Conservation (phyloP, 2,113 vertebrate species). For the Elaphurus davidianus region DNA sequence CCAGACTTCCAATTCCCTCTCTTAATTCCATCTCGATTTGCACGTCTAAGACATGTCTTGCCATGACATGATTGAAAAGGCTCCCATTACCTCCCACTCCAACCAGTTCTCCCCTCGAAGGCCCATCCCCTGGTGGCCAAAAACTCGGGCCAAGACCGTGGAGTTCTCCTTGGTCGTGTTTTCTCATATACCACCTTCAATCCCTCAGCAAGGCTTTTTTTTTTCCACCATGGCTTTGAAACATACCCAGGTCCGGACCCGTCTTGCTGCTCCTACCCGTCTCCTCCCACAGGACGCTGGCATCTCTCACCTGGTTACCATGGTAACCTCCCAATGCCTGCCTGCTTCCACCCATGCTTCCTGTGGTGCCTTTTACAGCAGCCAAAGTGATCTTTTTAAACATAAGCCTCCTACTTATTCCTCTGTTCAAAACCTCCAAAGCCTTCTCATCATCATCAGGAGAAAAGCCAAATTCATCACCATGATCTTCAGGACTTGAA, state of each 20-base stretch:
- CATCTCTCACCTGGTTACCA: not conserved
- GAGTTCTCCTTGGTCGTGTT: not conserved
- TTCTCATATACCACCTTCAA: fast-evolving
- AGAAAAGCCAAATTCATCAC: not conserved
- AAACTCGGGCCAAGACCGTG: not conserved
- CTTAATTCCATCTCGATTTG: not conserved
- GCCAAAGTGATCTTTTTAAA: not conserved
- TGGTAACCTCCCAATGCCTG: not conserved
- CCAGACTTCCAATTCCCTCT: fast-evolving
- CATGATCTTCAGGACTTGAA: not conserved
- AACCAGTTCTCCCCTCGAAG: fast-evolving
- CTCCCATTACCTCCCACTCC: too few species aligned
- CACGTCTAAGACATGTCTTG: not conserved
- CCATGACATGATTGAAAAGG: not conserved
- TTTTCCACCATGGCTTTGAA: not conserved
- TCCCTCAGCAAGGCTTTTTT: not conserved
- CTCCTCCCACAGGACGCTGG: fast-evolving
- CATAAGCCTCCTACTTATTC: not conserved
- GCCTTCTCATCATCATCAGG: not conserved
- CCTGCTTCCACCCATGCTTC: not conserved
- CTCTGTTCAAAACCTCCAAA: not conserved
- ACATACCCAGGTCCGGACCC: too few species aligned
- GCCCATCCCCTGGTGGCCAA: fast-evolving
- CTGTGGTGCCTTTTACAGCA: fast-evolving
- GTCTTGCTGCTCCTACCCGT: not conserved